phyloP scores from a whole-genome alignment of 2,113 vertebrate genomes.

The Dissostichus mawsoni region DNA sequence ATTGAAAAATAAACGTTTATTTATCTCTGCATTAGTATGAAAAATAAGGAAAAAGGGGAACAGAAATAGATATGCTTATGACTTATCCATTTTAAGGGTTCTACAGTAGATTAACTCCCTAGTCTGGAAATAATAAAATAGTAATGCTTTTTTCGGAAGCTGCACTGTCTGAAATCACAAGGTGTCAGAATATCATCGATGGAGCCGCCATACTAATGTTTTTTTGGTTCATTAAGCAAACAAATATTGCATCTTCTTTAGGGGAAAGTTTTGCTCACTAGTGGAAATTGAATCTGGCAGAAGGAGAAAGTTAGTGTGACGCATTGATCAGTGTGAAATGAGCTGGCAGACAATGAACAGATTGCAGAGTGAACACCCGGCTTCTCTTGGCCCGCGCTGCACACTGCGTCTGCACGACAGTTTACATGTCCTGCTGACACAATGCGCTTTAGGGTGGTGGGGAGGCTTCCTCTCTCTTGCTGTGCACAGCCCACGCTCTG shows the following conservation, averaged over 20 bases:
- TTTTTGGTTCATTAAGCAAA: constrained; percentile 4
- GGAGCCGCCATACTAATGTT: constrained; percentile 3
- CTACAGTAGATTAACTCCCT: constrained; percentile 19
- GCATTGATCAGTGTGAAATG: constrained; percentile 65
- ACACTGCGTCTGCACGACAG: constrained; percentile 71
- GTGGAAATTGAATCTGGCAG: constrained; percentile 33
- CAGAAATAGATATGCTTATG: constrained; percentile 7
- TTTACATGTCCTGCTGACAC: constrained; percentile 77
- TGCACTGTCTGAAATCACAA: constrained; percentile 1
- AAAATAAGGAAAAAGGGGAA: constrained; percentile 42
- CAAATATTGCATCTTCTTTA: constrained; percentile 14
- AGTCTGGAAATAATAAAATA: constrained; percentile 4
- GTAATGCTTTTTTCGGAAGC: background rate
- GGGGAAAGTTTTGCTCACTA: constrained; percentile 9
- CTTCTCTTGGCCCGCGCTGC: constrained; percentile 39
- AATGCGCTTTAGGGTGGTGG: constrained; percentile 57
- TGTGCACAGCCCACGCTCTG: constrained; percentile 61
- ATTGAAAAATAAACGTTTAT: constrained; percentile 10
- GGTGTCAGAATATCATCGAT: constrained; percentile 20
- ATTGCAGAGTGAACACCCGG: constrained; percentile 57
- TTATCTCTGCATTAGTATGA: constrained; percentile 13
- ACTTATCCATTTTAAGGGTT: constrained; percentile 36
- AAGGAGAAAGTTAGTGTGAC: constrained; percentile 29
- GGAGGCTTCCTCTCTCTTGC: constrained; percentile 64
- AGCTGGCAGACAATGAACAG: constrained; percentile 73